Evolutionary conservation across 1,140 invertebrate genomes (phyloP).

Genomic region (Battus philenor): DNA sequence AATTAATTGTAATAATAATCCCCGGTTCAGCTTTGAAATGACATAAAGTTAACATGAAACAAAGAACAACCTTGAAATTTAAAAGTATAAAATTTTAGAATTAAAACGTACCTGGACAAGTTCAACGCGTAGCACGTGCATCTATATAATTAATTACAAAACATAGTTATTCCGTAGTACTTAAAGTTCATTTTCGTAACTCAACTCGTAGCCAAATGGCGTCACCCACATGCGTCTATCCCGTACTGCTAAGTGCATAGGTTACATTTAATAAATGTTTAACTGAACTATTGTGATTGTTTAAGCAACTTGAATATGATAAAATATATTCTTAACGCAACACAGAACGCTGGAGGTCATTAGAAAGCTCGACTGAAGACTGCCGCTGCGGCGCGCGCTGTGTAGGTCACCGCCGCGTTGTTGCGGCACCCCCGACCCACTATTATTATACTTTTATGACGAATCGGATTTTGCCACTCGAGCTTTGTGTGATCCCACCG

Average conservation of each 20-base stretch:
- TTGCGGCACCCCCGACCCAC: slow-evolving; percentile 68
- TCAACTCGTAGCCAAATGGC: slow-evolving; percentile 22
- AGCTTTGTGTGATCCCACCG: slow-evolving; percentile 40
- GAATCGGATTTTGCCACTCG: slow-evolving; percentile 62
- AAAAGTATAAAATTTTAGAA: too few species aligned
- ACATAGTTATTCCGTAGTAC: slow-evolving; percentile 48
- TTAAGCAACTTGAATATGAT: slow-evolving; percentile 40
- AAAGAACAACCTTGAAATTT: too few species aligned
- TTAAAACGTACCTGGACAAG: too few species aligned
- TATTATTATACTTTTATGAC: slow-evolving; percentile 76
- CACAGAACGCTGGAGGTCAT: slow-evolving; percentile 69
- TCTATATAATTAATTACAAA: slow-evolving; percentile 43
- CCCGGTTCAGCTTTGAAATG: too few species aligned
- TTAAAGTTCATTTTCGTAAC: slow-evolving; percentile 63
- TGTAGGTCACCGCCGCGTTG: slow-evolving; percentile 62
- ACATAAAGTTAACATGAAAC: too few species aligned
- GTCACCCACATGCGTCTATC: slow-evolving; percentile 42
- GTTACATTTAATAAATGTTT: slow-evolving; percentile 45
- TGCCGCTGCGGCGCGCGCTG: slow-evolving; percentile 72
- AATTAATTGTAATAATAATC: too few species aligned
- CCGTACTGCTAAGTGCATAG: slow-evolving; percentile 28
- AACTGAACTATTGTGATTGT: slow-evolving; percentile 42
- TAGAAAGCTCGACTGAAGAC: slow-evolving; percentile 70
- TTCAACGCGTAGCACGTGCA: too few species aligned
- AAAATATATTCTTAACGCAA: slow-evolving; percentile 48